Conservation (phyloP, 2,888 invertebrate genomes). For the Pheosia tremula region DNA sequence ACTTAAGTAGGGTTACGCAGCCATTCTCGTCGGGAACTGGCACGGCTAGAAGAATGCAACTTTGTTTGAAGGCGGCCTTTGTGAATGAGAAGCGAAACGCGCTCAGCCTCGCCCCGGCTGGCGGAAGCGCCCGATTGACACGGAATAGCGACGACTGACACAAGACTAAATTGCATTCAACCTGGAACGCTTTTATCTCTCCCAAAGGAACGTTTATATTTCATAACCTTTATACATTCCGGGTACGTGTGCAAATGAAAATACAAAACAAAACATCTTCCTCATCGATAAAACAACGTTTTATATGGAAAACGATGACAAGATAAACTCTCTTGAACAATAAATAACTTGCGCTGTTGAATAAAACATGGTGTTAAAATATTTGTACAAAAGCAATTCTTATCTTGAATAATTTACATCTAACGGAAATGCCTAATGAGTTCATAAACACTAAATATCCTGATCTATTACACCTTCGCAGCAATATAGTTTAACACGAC, state of each 20-base stretch:
- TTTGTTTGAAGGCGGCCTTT: conserved; percentile 46
- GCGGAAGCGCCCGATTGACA: conserved; percentile 44
- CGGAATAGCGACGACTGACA: conserved; percentile 43
- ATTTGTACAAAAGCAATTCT: conserved; percentile 37
- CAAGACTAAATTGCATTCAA: conserved; percentile 50
- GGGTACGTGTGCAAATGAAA: conserved; percentile 29
- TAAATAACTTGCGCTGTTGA: conserved; percentile 30
- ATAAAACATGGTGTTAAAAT: conserved; percentile 44
- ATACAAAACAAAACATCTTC: conserved; percentile 6
- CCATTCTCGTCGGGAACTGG: conserved; percentile 41
- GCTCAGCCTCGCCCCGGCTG: conserved; percentile 31
- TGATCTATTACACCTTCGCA: conserved; percentile 40
- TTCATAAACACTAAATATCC: conserved; percentile 42
- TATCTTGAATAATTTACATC: conserved; percentile 38
- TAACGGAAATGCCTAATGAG: conserved; percentile 53
- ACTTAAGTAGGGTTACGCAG: conserved; percentile 44
- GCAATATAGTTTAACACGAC: conserved; percentile 44
- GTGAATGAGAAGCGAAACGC: conserved; percentile 45
- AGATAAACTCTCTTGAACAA: not conserved
- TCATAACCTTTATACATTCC: conserved; percentile 15
- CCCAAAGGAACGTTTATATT: conserved; percentile 36
- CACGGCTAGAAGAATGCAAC: conserved; percentile 49
- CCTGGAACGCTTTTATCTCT: conserved; percentile 43
- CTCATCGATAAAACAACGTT: not conserved
- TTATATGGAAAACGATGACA: not conserved